Evolutionary conservation across 2,888 invertebrate species (phyloP).

Genomic region (Tipula vernalis): DNA sequence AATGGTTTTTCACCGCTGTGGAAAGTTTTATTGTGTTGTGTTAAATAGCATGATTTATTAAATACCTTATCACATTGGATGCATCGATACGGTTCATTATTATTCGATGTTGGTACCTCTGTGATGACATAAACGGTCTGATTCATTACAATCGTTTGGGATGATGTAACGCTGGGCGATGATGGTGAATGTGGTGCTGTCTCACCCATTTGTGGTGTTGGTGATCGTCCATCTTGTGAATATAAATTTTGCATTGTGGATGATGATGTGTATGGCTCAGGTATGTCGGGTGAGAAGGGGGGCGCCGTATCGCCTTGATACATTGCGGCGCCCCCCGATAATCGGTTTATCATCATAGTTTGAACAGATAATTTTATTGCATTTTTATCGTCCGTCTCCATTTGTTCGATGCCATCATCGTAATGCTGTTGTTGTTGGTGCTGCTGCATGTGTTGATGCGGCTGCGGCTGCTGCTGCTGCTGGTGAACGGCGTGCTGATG

Average conservation of each 20-base stretch:
- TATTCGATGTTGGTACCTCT: conserved; percentile 19
- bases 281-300: conserved; percentile 20
- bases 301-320: conserved; percentile 19
- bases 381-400: conserved; percentile 16
- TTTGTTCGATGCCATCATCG: background rate
- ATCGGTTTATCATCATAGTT: conserved; percentile 18
- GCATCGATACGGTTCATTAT: conserved; percentile 45
- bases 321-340: conserved; percentile 19
- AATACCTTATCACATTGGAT: conserved; percentile 73
- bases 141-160: conserved; percentile 22
- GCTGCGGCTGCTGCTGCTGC: conserved; percentile 11
- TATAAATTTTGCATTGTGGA: conserved; percentile 19
- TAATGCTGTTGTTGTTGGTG: conserved; percentile 15
- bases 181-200: conserved; percentile 18
- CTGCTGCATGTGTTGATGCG: conserved; percentile 15
- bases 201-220: conserved; percentile 16
- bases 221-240: background rate
- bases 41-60: conserved; percentile 75
- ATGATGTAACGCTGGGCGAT: conserved; percentile 20
- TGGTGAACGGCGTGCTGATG: conserved; percentile 5
- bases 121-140: conserved; percentile 35
- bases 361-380: conserved; percentile 18
- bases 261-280: conserved; percentile 25
- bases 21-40: conserved; percentile 82
- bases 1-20: conserved; percentile 77